A percentile compares a stretch with the other conserved stretches of the same genome.
Conservation (phyloP, 2,888 invertebrate genomes). For the Brenthis ino region DNA sequence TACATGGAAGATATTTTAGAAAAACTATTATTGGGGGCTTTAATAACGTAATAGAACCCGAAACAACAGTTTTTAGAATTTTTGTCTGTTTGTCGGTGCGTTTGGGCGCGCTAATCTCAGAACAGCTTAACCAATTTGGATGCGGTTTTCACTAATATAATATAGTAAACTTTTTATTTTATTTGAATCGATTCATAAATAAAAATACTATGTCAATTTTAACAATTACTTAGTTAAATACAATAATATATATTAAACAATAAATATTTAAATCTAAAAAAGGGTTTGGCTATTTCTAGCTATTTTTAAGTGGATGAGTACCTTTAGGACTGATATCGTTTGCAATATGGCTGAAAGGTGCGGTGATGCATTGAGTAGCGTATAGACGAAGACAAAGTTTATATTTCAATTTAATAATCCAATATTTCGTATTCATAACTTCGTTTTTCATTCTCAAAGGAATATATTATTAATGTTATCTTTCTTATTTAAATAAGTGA, state of each 20-base stretch:
- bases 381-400: conserved; percentile 21
- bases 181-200: too few species aligned
- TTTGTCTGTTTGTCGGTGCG: too few species aligned
- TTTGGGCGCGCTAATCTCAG: too few species aligned
- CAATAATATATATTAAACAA: background rate
- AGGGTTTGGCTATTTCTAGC: background rate
- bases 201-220: background rate
- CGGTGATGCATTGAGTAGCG: conserved; percentile 35
- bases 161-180: too few species aligned
- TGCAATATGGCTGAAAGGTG: conserved; percentile 38
- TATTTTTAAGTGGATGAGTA: background rate
- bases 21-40: too few species aligned
- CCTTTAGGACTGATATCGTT: conserved; percentile 22
- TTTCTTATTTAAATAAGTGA: too few species aligned
- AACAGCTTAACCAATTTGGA: too few species aligned
- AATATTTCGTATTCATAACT: background rate
- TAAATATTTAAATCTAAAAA: background rate
- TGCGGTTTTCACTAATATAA: too few species aligned
- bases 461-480: too few species aligned
- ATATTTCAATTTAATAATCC: conserved; percentile 10
- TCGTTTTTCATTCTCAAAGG: background rate
- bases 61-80: too few species aligned
- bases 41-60: too few species aligned
- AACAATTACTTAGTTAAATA: background rate
- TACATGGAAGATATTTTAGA: too few species aligned